These are phyloP conservation scores for Cettia cetti DNA, from an alignment of 2,113 vertebrate genomes.

Conservation along the genomic window DNA sequence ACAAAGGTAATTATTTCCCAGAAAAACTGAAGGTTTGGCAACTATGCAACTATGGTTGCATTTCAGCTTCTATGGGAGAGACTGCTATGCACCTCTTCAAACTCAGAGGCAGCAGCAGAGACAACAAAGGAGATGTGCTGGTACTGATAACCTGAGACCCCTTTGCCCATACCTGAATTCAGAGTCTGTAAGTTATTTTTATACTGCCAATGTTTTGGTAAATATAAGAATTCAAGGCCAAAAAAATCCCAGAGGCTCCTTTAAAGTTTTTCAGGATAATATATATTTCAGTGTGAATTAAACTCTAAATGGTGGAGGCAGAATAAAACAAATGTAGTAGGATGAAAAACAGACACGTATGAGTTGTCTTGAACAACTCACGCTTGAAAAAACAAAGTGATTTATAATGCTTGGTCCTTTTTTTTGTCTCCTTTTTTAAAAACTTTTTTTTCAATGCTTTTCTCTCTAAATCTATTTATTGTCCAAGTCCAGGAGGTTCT, in stretches of 20 bases:
- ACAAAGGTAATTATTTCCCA: neutral
- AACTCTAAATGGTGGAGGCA: neutral
- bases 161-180: neutral
- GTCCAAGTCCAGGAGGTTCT: neutral
- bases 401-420: neutral
- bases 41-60: neutral
- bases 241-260: neutral
- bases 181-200: neutral
- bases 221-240: neutral
- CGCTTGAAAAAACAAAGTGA: neutral
- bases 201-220: neutral
- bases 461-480: constrained; percentile 2
- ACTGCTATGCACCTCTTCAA: neutral
- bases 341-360: neutral
- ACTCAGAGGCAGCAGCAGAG: neutral
- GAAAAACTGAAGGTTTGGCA: neutral
- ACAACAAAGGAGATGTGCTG: neutral
- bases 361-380: neutral
- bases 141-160: neutral
- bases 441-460: neutral
- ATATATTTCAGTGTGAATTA: neutral
- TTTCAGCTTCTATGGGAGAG: neutral
- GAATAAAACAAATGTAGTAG: neutral
- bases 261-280: neutral
- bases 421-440: too few species aligned